A percentile compares a stretch with the other conserved stretches of the same genome.
Evolutionary conservation across 2,888 invertebrate species (phyloP).

Genomic region (Lasioglossum zephyrum): DNA sequence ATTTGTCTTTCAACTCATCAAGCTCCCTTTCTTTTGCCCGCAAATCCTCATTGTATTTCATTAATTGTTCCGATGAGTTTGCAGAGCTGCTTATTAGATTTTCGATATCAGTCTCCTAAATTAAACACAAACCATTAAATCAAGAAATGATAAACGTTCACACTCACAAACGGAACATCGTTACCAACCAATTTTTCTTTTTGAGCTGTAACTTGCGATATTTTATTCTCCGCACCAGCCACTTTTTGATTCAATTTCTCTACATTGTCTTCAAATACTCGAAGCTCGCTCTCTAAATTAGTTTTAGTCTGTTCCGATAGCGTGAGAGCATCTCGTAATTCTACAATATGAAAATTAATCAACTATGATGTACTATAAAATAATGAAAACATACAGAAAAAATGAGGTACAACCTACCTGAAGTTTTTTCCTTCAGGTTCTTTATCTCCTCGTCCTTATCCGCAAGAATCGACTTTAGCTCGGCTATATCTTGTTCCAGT

Average conservation of each 20-base stretch:
- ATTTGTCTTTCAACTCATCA: conserved; percentile 69
- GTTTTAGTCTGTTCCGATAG: conserved; percentile 79
- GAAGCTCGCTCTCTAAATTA: conserved; percentile 78
- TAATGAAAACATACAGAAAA: not conserved
- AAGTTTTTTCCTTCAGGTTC: conserved; percentile 76
- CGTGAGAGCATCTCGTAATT: conserved; percentile 77
- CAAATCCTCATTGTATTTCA: conserved; percentile 82
- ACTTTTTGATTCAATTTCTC: conserved; percentile 86
- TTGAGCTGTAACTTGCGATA: conserved; percentile 86
- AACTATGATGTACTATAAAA: not conserved
- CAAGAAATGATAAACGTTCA: not conserved
- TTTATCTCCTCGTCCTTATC: conserved; percentile 80
- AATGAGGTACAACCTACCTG: conserved; percentile 67
- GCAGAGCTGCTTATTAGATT: conserved; percentile 87
- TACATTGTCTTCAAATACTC: conserved; percentile 74
- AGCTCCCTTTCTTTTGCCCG: conserved; percentile 81
- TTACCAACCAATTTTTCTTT: conserved; percentile 86
- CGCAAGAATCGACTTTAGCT: conserved; percentile 75
- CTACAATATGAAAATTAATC: conserved; percentile 65
- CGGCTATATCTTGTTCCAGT: conserved; percentile 77
- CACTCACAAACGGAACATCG: not conserved
- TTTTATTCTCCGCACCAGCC: conserved; percentile 86
- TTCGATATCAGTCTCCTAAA: conserved; percentile 86
- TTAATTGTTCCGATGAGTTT: conserved; percentile 85
- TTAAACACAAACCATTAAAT: conserved; percentile 17